phyloP scores from a whole-genome alignment of 2,113 vertebrate genomes.

The Tachysurus fulvidraco region DNA sequence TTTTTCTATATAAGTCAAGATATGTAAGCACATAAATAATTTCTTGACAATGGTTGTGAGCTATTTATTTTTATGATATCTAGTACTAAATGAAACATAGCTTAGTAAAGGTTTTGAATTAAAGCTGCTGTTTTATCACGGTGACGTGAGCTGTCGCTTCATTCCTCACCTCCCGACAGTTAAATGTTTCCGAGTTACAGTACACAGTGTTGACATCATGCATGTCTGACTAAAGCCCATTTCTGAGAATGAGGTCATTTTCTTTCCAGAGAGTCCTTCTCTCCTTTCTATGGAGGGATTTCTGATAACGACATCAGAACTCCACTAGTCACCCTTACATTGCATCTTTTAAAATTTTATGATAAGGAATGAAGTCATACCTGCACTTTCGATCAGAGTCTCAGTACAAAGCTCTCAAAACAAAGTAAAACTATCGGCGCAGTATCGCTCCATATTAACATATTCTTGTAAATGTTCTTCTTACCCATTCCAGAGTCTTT shows the following conservation, averaged over 20 bases:
- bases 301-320: background rate
- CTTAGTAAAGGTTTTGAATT: no score
- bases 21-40: background rate
- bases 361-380: conserved; percentile 15
- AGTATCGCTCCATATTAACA: background rate
- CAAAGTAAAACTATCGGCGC: background rate
- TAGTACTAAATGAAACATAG: no score
- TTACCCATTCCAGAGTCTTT: conserved; percentile 99
- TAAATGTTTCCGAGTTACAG: conserved; percentile 22
- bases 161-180: background rate
- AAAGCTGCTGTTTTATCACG: background rate
- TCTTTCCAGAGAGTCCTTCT: conserved; percentile 22
- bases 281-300: conserved; percentile 28
- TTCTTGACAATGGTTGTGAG: background rate
- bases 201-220: conserved; percentile 41
- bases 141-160: no score
- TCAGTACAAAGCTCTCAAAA: background rate
- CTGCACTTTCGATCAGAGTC: background rate
- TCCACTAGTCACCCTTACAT: background rate
- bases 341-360: conserved; percentile 73
- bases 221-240: conserved; percentile 35
- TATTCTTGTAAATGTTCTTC: conserved; percentile 20
- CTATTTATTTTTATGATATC: background rate
- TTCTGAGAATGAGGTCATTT: conserved; percentile 45
- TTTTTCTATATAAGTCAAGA: background rate